These are phyloP conservation scores for Percina caprodes DNA, from an alignment of 2,113 vertebrate genomes.

Conservation along the genomic window DNA sequence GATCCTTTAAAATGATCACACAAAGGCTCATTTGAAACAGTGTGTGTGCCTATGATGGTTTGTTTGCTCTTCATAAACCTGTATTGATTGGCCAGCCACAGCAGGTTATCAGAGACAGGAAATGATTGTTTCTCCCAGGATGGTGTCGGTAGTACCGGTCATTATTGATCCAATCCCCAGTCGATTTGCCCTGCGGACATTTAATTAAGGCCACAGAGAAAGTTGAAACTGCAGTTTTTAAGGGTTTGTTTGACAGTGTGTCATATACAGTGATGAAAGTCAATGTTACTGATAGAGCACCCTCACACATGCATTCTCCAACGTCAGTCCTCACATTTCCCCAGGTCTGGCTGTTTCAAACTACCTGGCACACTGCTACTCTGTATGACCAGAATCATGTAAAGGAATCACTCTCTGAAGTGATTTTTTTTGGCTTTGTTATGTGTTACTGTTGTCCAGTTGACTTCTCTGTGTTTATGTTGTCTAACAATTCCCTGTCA, in stretches of 20 bases:
- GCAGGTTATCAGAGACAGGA: constrained; percentile 67
- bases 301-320: background rate
- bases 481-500: background rate
- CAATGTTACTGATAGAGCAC: constrained; percentile 13
- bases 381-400: constrained; percentile 6
- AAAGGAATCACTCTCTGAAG: constrained; percentile 1
- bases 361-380: background rate
- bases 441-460: constrained; percentile 52
- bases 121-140: constrained; percentile 65
- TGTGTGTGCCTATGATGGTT: constrained; percentile 15
- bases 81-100: constrained; percentile 64
- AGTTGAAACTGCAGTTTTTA: constrained; percentile 18
- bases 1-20: constrained; percentile 20
- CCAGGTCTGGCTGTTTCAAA: constrained; percentile 2
- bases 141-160: constrained; percentile 51
- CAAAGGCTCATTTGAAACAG: constrained; percentile 18
- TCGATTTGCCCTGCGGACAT: constrained; percentile 65
- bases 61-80: constrained; percentile 55
- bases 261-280: constrained; percentile 1
- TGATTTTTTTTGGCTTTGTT: constrained; percentile 39
- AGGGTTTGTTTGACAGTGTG: constrained; percentile 33
- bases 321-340: constrained; percentile 3
- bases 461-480: constrained; percentile 47
- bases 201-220: constrained; percentile 66
- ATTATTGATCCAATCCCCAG: constrained; percentile 61